phyloP scores from a whole-genome alignment of 2,113 vertebrate genomes.

The Misgurnus anguillicaudatus region DNA sequence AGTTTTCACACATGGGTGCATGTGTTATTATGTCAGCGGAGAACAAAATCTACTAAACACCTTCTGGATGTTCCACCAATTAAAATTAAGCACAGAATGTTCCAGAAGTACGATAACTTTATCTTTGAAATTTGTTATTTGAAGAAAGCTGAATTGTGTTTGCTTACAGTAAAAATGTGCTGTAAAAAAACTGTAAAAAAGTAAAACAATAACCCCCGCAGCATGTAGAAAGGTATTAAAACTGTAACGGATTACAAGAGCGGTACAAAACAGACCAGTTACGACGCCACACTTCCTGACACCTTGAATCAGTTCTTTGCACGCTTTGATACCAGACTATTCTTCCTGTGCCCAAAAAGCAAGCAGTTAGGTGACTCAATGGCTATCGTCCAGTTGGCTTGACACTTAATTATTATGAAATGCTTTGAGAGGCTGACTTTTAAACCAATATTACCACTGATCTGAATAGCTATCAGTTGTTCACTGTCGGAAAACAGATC shows the following conservation, averaged over 20 bases:
- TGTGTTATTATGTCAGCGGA: background rate
- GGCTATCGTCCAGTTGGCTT: background rate
- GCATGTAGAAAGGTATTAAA: no score
- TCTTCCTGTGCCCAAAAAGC: slow-evolving; percentile 28
- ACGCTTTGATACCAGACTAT: no score
- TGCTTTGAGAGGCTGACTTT: background rate
- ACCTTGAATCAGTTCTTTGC: no score
- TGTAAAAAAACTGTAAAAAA: no score
- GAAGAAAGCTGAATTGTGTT: background rate
- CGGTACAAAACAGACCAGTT: no score
- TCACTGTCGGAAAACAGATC: background rate
- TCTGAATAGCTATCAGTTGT: slow-evolving; percentile 5
- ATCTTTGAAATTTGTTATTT: background rate
- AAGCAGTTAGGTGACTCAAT: slow-evolving; percentile 1
- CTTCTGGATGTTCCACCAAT: slow-evolving; percentile 20
- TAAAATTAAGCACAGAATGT: background rate
- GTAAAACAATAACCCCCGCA: no score
- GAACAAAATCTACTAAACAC: background rate
- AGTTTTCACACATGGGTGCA: background rate
- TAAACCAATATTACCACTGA: background rate
- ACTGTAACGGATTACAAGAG: no score
- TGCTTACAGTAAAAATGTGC: no score
- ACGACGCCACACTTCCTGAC: no score
- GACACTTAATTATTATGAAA: slow-evolving; percentile 14
- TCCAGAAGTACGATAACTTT: slow-evolving; percentile 9